Base-by-base conservation (phyloP, 1,140 invertebrate genomes). In the Acromyrmex heyeri region DNA sequence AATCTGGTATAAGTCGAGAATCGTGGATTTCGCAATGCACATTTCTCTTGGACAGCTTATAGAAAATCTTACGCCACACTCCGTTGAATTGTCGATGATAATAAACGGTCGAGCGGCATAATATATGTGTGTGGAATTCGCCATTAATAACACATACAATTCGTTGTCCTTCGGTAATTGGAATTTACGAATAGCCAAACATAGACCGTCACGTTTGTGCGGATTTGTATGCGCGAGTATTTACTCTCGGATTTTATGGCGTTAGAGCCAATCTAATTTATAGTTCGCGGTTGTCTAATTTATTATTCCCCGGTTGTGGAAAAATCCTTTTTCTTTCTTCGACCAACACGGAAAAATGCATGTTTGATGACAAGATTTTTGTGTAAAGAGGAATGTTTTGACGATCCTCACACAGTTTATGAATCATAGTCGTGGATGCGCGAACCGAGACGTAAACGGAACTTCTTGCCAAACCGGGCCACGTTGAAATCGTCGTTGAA, bases 381-480 rank as follows among this genome's bases (percentile, higher is more conserved):
- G 7, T 57, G 21, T 57, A 38, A 27, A 48, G 30, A 67, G 6
- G 10, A 44, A 86, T 16, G n/a, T 50, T 53, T 62, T 50, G 79
- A 67, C 50, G 69, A 85, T 69, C 70, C 53, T 34, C 53, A 16
- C 18, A 24, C 34, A 38, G 24, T 21, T 73, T 83, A 30, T 88
- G 87, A 87, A 70, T 88, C 86, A 87, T 21, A n/a, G 61, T 44
- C 72, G 2, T 69, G 86, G 12, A 69, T 27, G 34, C 14, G 34
- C 18, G 30, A 55, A 12, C n/a, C 44, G 77, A 50, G 48, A 38
- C 86, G 55, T 48, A 83, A 64, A 87, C 83, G 50, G 81, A 65
- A 75, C 64, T 75, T 16, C 27, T 67, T 18, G 61, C 62, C 87
- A 61, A 75, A 76, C 53, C 85, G 76, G 79, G 73, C 57, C 50